Evolutionary conservation across 92 coral and sea anemone species (phyloP), one percentile per base, ranked within the genome.

Genomic region (Epizoanthus stellaris): DNA sequence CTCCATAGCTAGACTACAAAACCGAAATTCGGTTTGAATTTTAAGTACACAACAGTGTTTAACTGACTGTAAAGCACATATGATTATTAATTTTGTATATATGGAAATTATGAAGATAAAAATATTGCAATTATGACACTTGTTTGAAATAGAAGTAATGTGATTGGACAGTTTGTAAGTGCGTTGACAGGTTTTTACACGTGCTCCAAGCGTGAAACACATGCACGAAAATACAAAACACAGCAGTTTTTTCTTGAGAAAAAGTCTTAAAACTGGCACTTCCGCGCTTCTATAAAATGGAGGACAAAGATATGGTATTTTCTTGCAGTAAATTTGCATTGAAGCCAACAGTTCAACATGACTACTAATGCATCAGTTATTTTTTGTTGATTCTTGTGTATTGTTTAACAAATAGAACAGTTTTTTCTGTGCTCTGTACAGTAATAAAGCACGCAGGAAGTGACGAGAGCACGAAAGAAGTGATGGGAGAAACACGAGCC

Each of bases 101-200:
- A 40, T 63, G 60, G 72, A 45, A 79, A 79, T 62, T 34, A 58
- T 43, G 20, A 42, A 60, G 45, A 39, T 53, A 70, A 70, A 77
- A 77, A 77, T 47, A 77, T 61, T 70, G 59, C 70, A 42, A 77
- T 77, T 76, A 19, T 21, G 10, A 10, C 42, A 15, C 42, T 13
- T 79, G 34, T 79, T 39, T 21, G 49, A 43, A 6, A 62, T 11
- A 4, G 14, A 45, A 40, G 83, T 20, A 64, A 8, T 79, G 59
- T 63, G 83, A 47, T 79, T 79, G 83, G 83, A 17, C 70, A 2
- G 43, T 43, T 79, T 79, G 20, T 6, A 2, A 1, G 45, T 3
- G 21, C 10, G 11, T 43, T 63, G 72, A 79, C 83, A 62, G 83
- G 83, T 79, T 30, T 21, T 63, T 16, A 45, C 83, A 79, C 83